Conservation (phyloP, 1,140 invertebrate genomes). For the Popillia japonica region DNA sequence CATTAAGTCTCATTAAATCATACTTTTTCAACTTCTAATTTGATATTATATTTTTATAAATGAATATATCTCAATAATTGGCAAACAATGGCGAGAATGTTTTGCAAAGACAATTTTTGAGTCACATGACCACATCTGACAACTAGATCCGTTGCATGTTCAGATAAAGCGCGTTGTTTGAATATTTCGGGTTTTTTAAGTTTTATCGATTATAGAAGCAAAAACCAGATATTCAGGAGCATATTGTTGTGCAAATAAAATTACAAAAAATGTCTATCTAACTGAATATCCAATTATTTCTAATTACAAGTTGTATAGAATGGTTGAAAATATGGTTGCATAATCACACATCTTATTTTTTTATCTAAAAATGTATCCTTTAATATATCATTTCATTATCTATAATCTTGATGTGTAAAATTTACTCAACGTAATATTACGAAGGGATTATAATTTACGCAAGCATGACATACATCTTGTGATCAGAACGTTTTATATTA, state of each 20-base stretch:
- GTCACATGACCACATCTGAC: constrained; percentile 25
- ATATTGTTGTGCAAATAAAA: too few species aligned
- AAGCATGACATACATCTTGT: background rate
- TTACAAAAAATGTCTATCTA: too few species aligned
- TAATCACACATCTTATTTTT: background rate
- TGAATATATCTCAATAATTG: background rate
- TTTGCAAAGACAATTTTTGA: constrained; percentile 27
- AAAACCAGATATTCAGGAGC: too few species aligned
- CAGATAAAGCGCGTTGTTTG: background rate
- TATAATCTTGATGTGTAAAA: constrained; percentile 10
- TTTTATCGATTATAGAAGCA: background rate
- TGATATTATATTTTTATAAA: background rate
- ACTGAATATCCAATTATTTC: too few species aligned
- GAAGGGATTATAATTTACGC: constrained; percentile 19
- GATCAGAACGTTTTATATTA: background rate
- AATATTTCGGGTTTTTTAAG: background rate
- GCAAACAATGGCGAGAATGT: background rate
- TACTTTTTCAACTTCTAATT: background rate
- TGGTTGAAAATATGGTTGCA: background rate
- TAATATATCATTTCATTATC: background rate
- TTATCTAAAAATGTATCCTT: constrained; percentile 1
- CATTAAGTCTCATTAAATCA: background rate
- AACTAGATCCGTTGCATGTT: constrained; percentile 23
- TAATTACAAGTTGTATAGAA: too few species aligned
- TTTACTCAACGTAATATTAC: background rate